phyloP scores from a whole-genome alignment of 2,113 vertebrate genomes.

The Microtus montanus region DNA sequence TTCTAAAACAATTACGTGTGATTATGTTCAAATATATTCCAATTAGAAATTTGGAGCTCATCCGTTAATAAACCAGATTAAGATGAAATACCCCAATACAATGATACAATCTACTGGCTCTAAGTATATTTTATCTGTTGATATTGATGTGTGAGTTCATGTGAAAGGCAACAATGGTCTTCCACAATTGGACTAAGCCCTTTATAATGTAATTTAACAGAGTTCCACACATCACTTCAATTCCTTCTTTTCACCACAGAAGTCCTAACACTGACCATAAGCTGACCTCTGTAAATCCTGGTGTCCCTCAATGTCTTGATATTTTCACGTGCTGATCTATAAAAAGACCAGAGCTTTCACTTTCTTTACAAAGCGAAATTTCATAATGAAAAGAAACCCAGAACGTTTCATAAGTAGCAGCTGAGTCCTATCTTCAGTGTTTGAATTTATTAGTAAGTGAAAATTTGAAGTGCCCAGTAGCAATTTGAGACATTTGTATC shows the following conservation, averaged over 20 bases:
- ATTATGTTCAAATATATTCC: background rate
- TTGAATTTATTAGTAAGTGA: slow-evolving; percentile 18
- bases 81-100: background rate
- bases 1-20: background rate
- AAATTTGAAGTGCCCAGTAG: background rate
- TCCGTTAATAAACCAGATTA: background rate
- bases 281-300: background rate
- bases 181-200: background rate
- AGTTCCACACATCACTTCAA: background rate
- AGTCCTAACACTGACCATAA: background rate
- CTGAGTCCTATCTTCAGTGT: background rate
- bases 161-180: no score
- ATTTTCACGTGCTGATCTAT: background rate
- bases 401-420: background rate
- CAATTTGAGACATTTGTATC: background rate
- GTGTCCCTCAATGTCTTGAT: background rate
- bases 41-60: background rate
- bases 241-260: background rate
- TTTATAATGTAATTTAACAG: background rate
- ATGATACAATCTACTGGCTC: background rate
- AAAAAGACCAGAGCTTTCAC: background rate
- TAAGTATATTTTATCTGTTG: background rate
- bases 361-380: background rate
- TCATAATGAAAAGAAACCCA: background rate
- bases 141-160: background rate